A percentile compares a stretch with the other conserved stretches of the same genome.
Evolutionary conservation across 2,888 invertebrate genomes (phyloP).

Genomic region (Noctua janthina): DNA sequence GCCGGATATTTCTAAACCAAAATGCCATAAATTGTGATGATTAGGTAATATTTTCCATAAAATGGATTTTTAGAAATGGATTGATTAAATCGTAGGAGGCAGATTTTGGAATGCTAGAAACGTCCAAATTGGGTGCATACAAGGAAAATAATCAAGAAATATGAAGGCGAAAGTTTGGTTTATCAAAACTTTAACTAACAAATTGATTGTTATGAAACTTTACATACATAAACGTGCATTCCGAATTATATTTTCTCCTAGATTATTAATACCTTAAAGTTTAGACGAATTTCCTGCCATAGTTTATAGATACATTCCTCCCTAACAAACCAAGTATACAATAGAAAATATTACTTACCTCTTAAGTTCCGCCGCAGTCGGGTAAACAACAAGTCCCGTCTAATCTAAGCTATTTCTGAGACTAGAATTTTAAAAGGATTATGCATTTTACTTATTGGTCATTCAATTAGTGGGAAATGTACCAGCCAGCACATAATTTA

Average conservation of each 20-base stretch:
- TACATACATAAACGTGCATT: background rate
- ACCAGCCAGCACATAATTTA: constrained; percentile 37
- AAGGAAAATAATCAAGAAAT: constrained; percentile 27
- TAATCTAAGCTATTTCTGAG: constrained; percentile 26
- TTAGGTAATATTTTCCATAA: constrained; percentile 24
- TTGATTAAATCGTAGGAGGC: constrained; percentile 33
- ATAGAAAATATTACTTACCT: background rate
- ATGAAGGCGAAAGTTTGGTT: constrained; percentile 7
- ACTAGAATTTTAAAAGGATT: constrained; percentile 44
- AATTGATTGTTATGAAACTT: background rate
- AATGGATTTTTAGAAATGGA: constrained; percentile 4
- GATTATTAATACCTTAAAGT: background rate
- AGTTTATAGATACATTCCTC: background rate
- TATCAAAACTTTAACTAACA: background rate
- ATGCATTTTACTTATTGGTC: constrained; percentile 35
- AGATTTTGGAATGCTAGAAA: constrained; percentile 10
- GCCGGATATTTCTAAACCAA: background rate
- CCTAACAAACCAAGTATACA: background rate
- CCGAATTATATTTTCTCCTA: background rate
- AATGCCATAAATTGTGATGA: background rate
- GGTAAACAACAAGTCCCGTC: background rate
- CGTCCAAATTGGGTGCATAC: constrained; percentile 9
- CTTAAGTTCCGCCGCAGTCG: background rate
- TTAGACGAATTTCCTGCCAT: background rate
- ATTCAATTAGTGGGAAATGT: constrained; percentile 47